Evolutionary conservation across 1,140 invertebrate species (phyloP).

Genomic region (Octopus bimaculoides): DNA sequence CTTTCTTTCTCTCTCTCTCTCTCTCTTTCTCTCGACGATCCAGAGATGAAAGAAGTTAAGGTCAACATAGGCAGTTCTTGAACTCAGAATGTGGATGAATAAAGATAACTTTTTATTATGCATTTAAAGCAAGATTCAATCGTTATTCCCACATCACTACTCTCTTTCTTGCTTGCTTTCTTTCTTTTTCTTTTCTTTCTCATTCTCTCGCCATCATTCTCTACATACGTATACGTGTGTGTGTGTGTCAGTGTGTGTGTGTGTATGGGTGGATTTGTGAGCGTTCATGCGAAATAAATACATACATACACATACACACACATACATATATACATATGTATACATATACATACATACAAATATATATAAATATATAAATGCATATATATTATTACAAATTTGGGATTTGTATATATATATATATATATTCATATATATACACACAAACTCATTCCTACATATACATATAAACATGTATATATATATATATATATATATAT

Average conservation of each 20-base stretch:
- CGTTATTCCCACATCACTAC: too few species aligned
- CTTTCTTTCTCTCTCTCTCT: not conserved
- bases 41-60: too few species aligned
- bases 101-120: too few species aligned
- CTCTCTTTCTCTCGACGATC: too few species aligned
- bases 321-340: not conserved
- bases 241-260: too few species aligned
- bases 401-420: not conserved
- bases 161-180: not conserved
- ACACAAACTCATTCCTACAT: not conserved
- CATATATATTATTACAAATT: not conserved
- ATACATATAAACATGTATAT: not conserved
- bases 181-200: not conserved
- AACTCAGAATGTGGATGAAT: too few species aligned
- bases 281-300: not conserved
- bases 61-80: too few species aligned
- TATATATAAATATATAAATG: not conserved
- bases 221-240: not conserved
- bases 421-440: not conserved
- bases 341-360: not conserved
- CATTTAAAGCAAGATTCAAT: too few species aligned
- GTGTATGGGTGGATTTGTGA: too few species aligned
- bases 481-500: not conserved
- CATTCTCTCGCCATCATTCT: not conserved
- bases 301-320: not conserved